Percentiles rank a stretch among this genome's conserved stretches.
These are phyloP conservation scores for Ectemnius lituratus DNA, from an alignment of 2,888 invertebrate genomes.

Conservation along the genomic window DNA sequence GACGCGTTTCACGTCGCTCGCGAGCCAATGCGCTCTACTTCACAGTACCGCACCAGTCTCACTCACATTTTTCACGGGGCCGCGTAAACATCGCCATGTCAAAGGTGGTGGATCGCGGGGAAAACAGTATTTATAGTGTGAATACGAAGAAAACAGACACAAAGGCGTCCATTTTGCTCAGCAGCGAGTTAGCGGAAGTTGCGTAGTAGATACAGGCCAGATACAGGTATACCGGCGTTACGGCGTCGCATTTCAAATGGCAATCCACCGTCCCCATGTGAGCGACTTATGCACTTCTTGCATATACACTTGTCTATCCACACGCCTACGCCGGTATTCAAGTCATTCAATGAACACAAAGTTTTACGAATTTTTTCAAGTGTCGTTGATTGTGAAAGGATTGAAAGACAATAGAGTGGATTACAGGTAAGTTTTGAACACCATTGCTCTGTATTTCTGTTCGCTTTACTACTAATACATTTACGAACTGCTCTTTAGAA, in stretches of 20 bases:
- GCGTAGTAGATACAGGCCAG: constrained; percentile 73
- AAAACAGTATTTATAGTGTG: constrained; percentile 74
- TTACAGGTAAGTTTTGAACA: too few relatives aligned
- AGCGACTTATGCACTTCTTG: constrained; percentile 26
- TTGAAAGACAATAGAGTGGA: too few relatives aligned
- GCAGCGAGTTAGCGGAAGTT: constrained; percentile 76
- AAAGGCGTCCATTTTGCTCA: constrained; percentile 78
- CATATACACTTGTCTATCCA: too few relatives aligned
- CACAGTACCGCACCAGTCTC: constrained; percentile 54
- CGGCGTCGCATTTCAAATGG: constrained; percentile 62
- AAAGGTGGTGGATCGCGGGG: constrained; percentile 65
- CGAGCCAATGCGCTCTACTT: constrained; percentile 44
- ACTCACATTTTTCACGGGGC: constrained; percentile 60
- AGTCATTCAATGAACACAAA: too few relatives aligned
- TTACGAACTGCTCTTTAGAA: too few relatives aligned
- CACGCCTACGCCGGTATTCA: too few relatives aligned
- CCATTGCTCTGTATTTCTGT: too few relatives aligned
- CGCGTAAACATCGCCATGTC: constrained; percentile 68
- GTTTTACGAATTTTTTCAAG: too few relatives aligned
- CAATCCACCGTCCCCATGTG: constrained; percentile 43
- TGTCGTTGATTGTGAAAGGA: too few relatives aligned
- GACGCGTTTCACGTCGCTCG: constrained; percentile 63
- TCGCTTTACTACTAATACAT: too few relatives aligned
- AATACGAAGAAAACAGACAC: constrained; percentile 77
- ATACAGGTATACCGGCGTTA: constrained; percentile 63